Conservation (phyloP, 2,113 vertebrate genomes). For the Vimba vimba region DNA sequence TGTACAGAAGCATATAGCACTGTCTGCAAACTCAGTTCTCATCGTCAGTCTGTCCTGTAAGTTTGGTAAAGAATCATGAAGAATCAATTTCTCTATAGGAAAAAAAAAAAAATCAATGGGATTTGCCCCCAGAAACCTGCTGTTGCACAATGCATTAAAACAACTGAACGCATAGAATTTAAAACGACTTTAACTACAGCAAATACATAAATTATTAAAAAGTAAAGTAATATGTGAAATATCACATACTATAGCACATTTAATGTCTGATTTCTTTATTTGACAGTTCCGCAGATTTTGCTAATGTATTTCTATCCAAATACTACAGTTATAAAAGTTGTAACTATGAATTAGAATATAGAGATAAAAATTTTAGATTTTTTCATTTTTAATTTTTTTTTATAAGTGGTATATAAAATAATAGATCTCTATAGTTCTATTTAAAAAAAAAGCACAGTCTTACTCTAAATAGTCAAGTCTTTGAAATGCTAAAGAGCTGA, state of each 20-base stretch:
- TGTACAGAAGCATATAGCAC: not conserved
- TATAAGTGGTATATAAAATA: not conserved
- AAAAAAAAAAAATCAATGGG: not conserved
- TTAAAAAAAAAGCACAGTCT: not conserved
- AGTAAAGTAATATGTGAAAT: not conserved
- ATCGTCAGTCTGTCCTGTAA: not conserved
- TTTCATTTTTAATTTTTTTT: no score
- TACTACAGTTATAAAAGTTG: no score
- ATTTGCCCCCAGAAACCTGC: not conserved
- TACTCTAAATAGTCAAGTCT: not conserved
- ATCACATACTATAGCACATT: not conserved
- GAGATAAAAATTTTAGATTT: no score
- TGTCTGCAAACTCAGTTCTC: not conserved
- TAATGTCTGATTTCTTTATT: no score
- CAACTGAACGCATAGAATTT: not conserved
- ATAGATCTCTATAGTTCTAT: not conserved
- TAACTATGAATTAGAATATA: no score
- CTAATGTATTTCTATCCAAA: no score
- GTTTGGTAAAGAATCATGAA: not conserved
- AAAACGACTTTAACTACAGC: not conserved
- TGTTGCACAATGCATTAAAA: not conserved
- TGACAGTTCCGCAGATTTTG: no score
- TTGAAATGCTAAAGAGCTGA: slow-evolving; percentile 33
- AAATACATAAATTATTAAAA: not conserved
- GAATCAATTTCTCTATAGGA: not conserved